A percentile compares a stretch with the other conserved stretches of the same genome.
These are phyloP conservation scores for Cephus sareptanus DNA, from an alignment of 2,888 invertebrate species.

Conservation along the genomic window DNA sequence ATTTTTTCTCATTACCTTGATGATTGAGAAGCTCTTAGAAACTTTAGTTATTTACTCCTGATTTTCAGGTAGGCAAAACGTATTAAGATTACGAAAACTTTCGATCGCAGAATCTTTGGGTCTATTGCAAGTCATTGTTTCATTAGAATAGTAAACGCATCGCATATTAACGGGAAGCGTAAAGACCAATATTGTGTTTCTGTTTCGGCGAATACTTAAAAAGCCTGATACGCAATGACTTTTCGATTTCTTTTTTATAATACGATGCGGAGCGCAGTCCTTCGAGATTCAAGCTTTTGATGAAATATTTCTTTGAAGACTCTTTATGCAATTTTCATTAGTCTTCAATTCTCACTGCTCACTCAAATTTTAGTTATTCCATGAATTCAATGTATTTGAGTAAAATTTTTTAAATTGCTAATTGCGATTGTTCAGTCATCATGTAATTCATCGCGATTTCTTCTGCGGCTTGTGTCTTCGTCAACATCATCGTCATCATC, in stretches of 20 bases:
- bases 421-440: background rate
- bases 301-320: background rate
- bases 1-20: background rate
- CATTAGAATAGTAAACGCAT: background rate
- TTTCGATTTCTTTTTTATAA: background rate
- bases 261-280: background rate
- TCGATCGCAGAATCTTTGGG: background rate
- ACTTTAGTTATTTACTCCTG: background rate
- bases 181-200: background rate
- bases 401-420: background rate
- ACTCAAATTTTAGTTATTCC: background rate
- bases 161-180: background rate
- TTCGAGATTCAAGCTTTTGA: background rate
- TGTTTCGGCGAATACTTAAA: background rate
- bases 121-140: background rate
- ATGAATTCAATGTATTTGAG: background rate
- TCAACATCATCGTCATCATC: conserved; percentile 47
- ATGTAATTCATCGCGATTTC: background rate
- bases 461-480: conserved; percentile 29
- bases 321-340: background rate
- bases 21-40: background rate
- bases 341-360: background rate
- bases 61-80: background rate
- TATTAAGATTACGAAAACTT: background rate
- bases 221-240: background rate